Conservation (phyloP, 2,888 invertebrate genomes). For the Drosophila paramelanica region DNA sequence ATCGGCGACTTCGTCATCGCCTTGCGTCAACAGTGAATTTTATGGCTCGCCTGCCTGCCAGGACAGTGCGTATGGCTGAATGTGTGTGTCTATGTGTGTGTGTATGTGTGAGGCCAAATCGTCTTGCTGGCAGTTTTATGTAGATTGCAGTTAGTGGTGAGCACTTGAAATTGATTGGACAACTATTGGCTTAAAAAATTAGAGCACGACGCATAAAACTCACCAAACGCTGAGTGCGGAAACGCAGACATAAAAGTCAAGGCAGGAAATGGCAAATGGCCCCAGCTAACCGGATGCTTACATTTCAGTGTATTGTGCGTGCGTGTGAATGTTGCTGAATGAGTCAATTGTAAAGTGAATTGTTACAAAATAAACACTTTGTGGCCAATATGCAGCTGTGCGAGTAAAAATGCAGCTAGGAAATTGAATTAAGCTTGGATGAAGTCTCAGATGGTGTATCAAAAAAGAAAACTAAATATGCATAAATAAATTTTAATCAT, state of each 20-base stretch:
- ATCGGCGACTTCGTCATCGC: constrained; percentile 29
- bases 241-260: constrained; percentile 68
- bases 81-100: constrained; percentile 3
- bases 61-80: constrained; percentile 23
- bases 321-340: background rate
- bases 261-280: constrained; percentile 48
- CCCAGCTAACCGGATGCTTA: constrained; percentile 36
- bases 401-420: constrained; percentile 4
- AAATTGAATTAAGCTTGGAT: background rate
- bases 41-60: constrained; percentile 46
- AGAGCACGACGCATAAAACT: constrained; percentile 72
- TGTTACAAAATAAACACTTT: constrained; percentile 72
- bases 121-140: constrained; percentile 58
- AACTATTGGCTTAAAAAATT: constrained; percentile 76
- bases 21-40: constrained; percentile 70
- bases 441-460: background rate
- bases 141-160: constrained; percentile 68
- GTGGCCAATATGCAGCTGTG: constrained; percentile 36
- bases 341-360: constrained; percentile 29
- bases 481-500: no score
- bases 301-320: constrained; percentile 6
- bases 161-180: constrained; percentile 76
- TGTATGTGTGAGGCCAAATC: background rate
- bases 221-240: constrained; percentile 32
- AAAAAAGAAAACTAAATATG: background rate